Evolutionary conservation across 1,140 invertebrate genomes (phyloP).

Genomic region (Diprion similis): DNA sequence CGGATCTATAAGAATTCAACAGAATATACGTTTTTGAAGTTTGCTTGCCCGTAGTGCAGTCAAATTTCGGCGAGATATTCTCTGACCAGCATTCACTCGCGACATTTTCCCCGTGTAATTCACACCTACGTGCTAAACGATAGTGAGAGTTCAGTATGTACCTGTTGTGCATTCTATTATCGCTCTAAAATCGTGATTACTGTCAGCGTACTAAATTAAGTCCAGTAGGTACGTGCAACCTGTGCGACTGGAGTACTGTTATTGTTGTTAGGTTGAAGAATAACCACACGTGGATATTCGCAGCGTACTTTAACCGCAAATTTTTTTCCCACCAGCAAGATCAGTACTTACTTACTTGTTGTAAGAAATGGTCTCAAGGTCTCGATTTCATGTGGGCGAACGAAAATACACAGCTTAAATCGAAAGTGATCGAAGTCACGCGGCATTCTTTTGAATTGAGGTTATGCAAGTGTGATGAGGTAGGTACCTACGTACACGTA

Average conservation of each 20-base stretch:
- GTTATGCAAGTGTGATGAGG: background rate
- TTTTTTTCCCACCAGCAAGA: no score
- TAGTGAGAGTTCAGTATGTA: background rate
- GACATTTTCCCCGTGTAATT: background rate
- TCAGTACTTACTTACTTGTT: no score
- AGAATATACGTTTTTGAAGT: no score
- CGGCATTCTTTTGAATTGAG: conserved; percentile 2
- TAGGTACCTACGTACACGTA: background rate
- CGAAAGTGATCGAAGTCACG: conserved; percentile 1
- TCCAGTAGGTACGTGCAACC: no score
- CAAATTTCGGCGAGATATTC: no score
- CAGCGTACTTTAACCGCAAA: no score
- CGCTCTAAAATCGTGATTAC: background rate
- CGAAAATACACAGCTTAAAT: background rate
- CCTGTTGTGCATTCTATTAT: background rate
- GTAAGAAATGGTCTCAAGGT: conserved; percentile 2
- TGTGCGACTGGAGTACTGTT: no score
- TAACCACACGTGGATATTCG: no score
- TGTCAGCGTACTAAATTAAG: background rate
- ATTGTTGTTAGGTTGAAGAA: no score
- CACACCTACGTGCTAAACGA: background rate
- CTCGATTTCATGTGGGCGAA: background rate
- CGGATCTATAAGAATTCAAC: no score
- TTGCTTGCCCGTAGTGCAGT: no score
- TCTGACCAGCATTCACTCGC: no score